Percentiles rank a stretch among this genome's conserved stretches.
Evolutionary conservation across 2,888 invertebrate species (phyloP).

Genomic region (Thysanoteuthis rhombus): DNA sequence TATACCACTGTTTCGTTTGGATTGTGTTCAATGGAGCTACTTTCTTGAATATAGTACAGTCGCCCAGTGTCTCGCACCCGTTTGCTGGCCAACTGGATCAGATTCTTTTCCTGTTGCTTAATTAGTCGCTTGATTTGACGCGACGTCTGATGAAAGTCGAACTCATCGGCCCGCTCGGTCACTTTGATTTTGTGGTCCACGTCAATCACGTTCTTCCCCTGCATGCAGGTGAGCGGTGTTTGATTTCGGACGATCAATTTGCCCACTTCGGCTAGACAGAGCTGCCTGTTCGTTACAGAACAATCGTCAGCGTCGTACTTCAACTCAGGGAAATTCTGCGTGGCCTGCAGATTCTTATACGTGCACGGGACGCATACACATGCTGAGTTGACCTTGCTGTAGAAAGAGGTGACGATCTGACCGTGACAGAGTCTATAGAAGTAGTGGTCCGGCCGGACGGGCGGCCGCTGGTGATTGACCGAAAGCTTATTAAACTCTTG

Average conservation of each 20-base stretch:
- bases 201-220: constrained; percentile 61
- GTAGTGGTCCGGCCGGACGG: constrained; percentile 42
- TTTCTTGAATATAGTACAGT: constrained; percentile 56
- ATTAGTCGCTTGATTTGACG: constrained; percentile 54
- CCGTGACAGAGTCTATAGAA: constrained; percentile 55
- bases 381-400: constrained; percentile 58
- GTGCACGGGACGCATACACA: constrained; percentile 62
- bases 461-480: constrained; percentile 52
- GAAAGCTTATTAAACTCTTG: constrained; percentile 57
- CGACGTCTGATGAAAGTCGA: constrained; percentile 51
- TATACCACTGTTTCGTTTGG: constrained; percentile 53
- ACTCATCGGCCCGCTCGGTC: constrained; percentile 53
- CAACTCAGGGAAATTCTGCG: constrained; percentile 47
- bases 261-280: constrained; percentile 45
- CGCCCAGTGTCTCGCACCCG: constrained; percentile 58
- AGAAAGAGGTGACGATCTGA: constrained; percentile 57
- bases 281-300: constrained; percentile 44
- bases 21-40: constrained; percentile 51
- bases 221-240: constrained; percentile 54
- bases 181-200: constrained; percentile 58
- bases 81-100: constrained; percentile 54
- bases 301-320: constrained; percentile 46
- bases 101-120: constrained; percentile 51
- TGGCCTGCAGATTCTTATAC: constrained; percentile 51
- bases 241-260: constrained; percentile 57